Base-by-base conservation (phyloP, 2,797 vertebrate species). In the Anniella stebbinsi region DNA sequence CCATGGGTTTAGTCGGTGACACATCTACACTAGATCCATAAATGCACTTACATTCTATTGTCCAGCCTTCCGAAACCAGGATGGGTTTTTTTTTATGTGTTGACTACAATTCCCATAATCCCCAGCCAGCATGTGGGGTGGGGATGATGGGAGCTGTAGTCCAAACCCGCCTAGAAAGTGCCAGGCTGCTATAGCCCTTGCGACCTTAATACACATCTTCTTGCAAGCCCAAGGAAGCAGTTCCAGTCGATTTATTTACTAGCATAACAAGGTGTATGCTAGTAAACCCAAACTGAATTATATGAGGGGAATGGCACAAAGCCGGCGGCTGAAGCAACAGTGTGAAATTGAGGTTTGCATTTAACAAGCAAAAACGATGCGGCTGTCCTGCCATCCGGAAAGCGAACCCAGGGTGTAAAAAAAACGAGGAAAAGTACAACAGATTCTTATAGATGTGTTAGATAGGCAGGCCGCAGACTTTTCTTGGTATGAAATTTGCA, bases 161-260 rank as follows among this genome's bases (percentile, higher is more conserved):
- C 67, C 67, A n/a, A 70, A 4, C 30, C 33, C 67, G n/a, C 3
- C 30, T 70, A 30, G 2, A 15, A 13, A 2, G 28, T 2, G 28
- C 12, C 67, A 33, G 67, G 67, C 11, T 12, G 11, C 54, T 57
- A 57, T 2, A 57, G 41, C 41, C 41, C 23, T 77, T 28, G 25
- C 38, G 3, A 23, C 38, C 36, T 2, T 41, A 25, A 45, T 23
- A 11, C 41, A 45, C 41, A 54, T 15, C 48, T 11, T n/a, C 17
- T n/a, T 28, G 54, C 92, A 93, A 18, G 93, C 75, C 12, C 41
- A 45, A 12, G 75, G 21, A 77, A 77, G 41, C 38, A 45, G 23
- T 77, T 48, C 41, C 41, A 28, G 3, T 77, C 28, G 41, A 77
- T 77, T 77, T 45, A 45, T 77, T 57, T 28, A 45, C 38, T 12